phyloP scores from a whole-genome alignment of 2,113 vertebrate species.

The Bos javanicus region DNA sequence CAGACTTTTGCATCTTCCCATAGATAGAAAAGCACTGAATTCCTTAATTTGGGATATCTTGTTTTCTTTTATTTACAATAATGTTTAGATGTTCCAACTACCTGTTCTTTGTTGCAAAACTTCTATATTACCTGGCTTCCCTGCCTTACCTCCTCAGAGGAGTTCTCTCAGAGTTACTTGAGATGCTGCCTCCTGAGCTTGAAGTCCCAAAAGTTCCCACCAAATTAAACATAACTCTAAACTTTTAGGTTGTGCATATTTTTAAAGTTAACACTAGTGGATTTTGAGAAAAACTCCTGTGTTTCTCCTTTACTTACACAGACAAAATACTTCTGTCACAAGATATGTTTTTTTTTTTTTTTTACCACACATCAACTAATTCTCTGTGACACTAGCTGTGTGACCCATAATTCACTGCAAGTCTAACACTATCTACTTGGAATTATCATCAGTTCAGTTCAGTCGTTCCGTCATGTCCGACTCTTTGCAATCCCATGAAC shows the following conservation, averaged over 20 bases:
- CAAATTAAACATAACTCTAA: background rate
- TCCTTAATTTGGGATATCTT: background rate
- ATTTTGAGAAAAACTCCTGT: background rate
- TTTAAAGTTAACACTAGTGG: background rate
- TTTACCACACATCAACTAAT: background rate
- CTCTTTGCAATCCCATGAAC: background rate
- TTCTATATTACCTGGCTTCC: background rate
- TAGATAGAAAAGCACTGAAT: background rate
- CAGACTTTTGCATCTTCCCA: background rate
- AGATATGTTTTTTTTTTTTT: background rate
- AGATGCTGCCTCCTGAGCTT: background rate
- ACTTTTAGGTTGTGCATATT: background rate
- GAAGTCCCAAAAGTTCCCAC: background rate
- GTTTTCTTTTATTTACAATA: background rate
- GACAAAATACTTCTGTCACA: background rate
- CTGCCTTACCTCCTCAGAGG: background rate
- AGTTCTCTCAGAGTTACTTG: background rate
- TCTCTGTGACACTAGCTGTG: background rate
- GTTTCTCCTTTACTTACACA: background rate
- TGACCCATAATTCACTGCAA: background rate
- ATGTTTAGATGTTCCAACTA: background rate
- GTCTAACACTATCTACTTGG: background rate
- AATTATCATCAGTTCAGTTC: background rate
- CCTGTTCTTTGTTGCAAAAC: background rate
- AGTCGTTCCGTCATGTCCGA: accelerated